These are phyloP conservation scores for Syritta pipiens DNA, from an alignment of 2,888 invertebrate genomes.

Conservation along the genomic window DNA sequence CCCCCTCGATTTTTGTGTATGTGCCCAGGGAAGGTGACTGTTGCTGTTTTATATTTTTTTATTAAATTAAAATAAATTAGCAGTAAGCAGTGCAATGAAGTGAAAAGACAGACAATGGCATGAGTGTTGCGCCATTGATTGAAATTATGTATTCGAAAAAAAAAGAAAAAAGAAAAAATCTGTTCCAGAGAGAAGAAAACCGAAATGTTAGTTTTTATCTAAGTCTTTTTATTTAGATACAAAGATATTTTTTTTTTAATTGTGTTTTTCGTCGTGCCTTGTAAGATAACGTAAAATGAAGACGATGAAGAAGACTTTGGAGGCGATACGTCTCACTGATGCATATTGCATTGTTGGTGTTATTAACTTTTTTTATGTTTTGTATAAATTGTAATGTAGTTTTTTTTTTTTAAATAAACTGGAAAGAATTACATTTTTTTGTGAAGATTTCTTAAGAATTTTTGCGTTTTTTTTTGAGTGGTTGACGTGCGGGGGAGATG, in stretches of 20 bases:
- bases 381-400: slow-evolving; percentile 29
- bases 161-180: slow-evolving; percentile 16
- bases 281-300: background rate
- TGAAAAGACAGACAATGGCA: too few species aligned
- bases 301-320: slow-evolving; percentile 1
- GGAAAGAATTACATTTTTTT: too few species aligned
- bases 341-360: slow-evolving; percentile 63
- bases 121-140: too few species aligned
- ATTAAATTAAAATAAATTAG: slow-evolving; percentile 34
- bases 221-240: slow-evolving; percentile 8
- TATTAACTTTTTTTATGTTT: slow-evolving; percentile 39
- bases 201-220: slow-evolving; percentile 34
- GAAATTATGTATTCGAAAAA: too few species aligned
- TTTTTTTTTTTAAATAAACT: too few species aligned
- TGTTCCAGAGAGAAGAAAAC: too few species aligned
- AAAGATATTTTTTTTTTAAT: slow-evolving; percentile 7
- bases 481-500: too few species aligned
- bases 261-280: slow-evolving; percentile 29
- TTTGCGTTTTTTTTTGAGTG: too few species aligned
- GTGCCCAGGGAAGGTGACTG: background rate
- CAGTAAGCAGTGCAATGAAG: too few species aligned
- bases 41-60: slow-evolving; percentile 48
- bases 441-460: too few species aligned
- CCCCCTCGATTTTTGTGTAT: slow-evolving; percentile 4
- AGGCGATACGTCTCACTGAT: slow-evolving; percentile 18